Evolutionary conservation across 2,888 invertebrate genomes (phyloP), one percentile per base, ranked within the genome.

Genomic region (Aleiodes alternator): DNA sequence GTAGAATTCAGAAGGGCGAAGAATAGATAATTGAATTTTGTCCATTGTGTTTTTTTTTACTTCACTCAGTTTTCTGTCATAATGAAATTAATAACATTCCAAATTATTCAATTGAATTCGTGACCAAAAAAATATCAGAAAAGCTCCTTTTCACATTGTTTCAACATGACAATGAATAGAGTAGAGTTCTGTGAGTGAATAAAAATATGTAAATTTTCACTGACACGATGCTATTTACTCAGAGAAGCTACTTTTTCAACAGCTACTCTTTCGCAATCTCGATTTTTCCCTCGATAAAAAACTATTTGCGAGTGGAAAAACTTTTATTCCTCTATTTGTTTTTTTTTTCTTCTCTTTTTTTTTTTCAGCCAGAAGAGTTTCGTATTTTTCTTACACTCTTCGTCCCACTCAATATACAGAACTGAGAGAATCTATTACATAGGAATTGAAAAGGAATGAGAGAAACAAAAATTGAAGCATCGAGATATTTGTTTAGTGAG

Each of bases 271-370:
- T 23, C 23, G 56, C 66, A 71, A 75, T 69, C 34, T 50, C 66
- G 38, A 71, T 75, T 64, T 23, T 43, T 29, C 43, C 61, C 53
- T 51, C 53, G 71, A 75, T 75, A 71, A 71, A 71, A 23, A 38
- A 59, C 38, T 55, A 7, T 9, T 34, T 11, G 34, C 64, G 16
- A 73, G 55, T 48, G 43, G 59, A 38, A 50, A 74, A 74, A 74
- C 53, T 73, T 74, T 70, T 50, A 9, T 43, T 43, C 34, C 34
- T 34, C 34, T 43, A 43, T 43, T 53, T 23, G 23, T 2, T 23
- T 43, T 59, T 51, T 9, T 38, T 12, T 51, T 9, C 11, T 12
- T 38, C 61, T 59, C 31, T 34, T 34, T 12, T 23, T 23, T 23
- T 23, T 23, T n/a, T 38, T 8, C 48, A 48, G n/a, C n/a, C 12